Base-by-base conservation (phyloP, 2,888 invertebrate genomes). In the Lasiommata megera region DNA sequence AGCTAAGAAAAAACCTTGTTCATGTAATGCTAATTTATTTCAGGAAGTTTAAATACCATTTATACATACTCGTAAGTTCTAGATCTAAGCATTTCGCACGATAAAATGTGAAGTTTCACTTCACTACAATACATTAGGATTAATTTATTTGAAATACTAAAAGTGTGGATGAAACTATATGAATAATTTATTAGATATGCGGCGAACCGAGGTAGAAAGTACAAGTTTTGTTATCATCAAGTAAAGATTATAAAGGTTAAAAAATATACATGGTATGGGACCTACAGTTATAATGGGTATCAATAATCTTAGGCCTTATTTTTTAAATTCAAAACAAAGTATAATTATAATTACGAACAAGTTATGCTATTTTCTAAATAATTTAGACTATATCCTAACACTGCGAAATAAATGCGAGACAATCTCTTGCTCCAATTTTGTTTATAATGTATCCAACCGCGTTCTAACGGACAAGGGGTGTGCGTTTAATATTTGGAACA, bases 11-110 rank as follows among this genome's bases (percentile, higher is more conserved):
- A 66, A 63, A 31, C 43, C 41, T 60, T 61, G 47, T 55, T 67
- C 75, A 77, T 74, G 78, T 85, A 81, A 77, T 82, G 80, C 83
- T 86, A 87, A 74, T 87, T 87, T 88, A 88, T 84, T 88, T 87
- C 84, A 86, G 71, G 81, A 82, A 79, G 77, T 61, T 79, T 80
- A 52, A 41, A 84, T 77, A 69, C 63, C 74, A 85, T 82, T 81
- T 84, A 84, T 79, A 87, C 77, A 79, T 75, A n/a, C n/a, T n/a
- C n/a, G n/a, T n/a, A 76, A 71, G 71, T 69, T 70, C 75, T 80
- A 79, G 71, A 64, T 68, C 72, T 78, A 80, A 70, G 62, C 52
- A 69, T 72, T 68, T 73, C 68, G 75, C 58, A 56, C 52, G 51
- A 72, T 79, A 77, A 76, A 81, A 74, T 68, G 70, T 74, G 82